phyloP scores from a whole-genome alignment of 30 jellyfish, hydroid and myxozoan genomes.

The Clytia hemisphaerica region DNA sequence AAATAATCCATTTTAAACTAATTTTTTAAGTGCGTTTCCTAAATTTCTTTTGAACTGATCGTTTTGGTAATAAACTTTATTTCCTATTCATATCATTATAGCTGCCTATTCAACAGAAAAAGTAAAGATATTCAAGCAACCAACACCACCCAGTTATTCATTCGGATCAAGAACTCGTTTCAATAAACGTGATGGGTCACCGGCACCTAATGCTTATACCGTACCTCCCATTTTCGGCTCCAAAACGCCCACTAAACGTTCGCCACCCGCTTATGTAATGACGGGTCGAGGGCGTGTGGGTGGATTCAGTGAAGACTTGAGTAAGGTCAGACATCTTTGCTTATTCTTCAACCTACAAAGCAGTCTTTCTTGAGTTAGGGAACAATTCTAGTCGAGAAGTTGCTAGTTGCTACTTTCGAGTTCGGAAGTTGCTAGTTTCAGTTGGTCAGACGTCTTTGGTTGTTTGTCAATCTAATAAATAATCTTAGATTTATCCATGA shows the following conservation, averaged over 20 bases:
- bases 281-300: conserved; percentile 81
- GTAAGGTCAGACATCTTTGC: conserved; percentile 34
- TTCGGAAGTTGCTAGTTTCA: neutral
- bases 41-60: too few relatives aligned
- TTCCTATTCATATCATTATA: too few relatives aligned
- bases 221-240: conserved; percentile 65
- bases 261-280: conserved; percentile 78
- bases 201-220: conserved; percentile 77
- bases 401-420: too few relatives aligned
- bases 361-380: too few relatives aligned
- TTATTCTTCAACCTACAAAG: neutral
- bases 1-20: too few relatives aligned
- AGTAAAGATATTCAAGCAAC: conserved; percentile 48
- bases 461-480: too few relatives aligned
- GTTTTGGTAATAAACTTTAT: too few relatives aligned
- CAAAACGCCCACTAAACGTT: conserved; percentile 49
- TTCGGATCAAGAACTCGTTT: conserved; percentile 82
- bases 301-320: conserved; percentile 84
- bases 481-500: too few relatives aligned
- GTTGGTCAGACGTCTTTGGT: neutral
- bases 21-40: too few relatives aligned
- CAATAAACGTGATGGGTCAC: conserved; percentile 53
- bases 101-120: conserved; percentile 83
- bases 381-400: too few relatives aligned
- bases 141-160: conserved; percentile 76